Base-by-base conservation (phyloP, 2,888 invertebrate genomes). In the Brachypalpus laphriformis region DNA sequence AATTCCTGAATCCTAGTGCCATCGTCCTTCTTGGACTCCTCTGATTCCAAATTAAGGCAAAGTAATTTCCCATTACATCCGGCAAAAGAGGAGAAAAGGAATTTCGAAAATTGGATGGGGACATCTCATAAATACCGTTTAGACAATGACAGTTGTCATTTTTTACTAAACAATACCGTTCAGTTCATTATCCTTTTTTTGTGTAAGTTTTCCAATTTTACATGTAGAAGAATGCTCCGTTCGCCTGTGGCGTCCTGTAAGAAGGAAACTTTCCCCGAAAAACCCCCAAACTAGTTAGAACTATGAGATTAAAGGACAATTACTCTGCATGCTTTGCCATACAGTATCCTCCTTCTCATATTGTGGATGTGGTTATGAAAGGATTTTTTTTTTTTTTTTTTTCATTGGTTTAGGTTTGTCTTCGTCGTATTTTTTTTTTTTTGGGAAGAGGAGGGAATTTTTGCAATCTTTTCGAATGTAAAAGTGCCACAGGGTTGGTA, bases 281-380 rank as follows among this genome's bases (percentile, higher is more conserved):
- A 63, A 63, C 16, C 14, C 22, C 18, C 14, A 3, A 68, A 42
- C 34, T 80, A 70, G 47, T 78, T 83, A 42, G 20, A 83, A 74
- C 66, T 74, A 78, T 63, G 78, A 83, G 78, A 83, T 80, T 83
- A 83, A 83, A 63, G 83, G 74, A 75, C 83, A 80, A 83, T 83
- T 83, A 83, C 83, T 65, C 34, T 14, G 61, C 77, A 83, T 61
- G 49, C 63, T 63, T 74, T 42, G 34, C 40, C 56, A 78, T 56
- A 56, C 57, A 63, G 51, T 68, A 65, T 54, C 16, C 28, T 20
- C 22, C 28, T 16, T 40, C 25, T 22, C 40, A 56, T 9, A 61
- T 54, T 47, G 47, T 25, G 34, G 22, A 45, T 76, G 72, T 54
- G 77, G 66, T 49, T 49, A 59, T 20, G 34, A 37, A 51, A 63